phyloP scores from a whole-genome alignment of 2,797 vertebrate species.

The Pseudotriccus pelzelni region DNA sequence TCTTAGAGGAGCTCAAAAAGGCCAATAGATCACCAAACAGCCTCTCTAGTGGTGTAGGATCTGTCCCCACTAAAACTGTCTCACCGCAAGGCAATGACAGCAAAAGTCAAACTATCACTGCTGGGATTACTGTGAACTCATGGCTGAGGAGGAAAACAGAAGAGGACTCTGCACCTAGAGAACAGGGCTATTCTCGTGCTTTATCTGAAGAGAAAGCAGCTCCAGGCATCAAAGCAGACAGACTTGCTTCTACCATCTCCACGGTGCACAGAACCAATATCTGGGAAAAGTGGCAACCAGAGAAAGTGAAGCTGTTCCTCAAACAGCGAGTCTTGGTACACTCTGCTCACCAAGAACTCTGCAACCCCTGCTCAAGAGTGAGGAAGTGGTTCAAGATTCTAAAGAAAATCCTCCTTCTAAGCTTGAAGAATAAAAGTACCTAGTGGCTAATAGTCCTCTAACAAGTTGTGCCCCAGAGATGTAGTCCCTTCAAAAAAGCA shows the following conservation, averaged over 20 bases:
- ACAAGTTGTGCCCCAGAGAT: neutral
- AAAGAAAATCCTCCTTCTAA: neutral
- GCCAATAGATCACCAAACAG: neutral
- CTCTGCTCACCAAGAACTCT: neutral
- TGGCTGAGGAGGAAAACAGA: neutral
- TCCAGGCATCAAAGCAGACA: neutral
- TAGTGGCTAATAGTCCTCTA: neutral
- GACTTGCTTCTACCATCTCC: neutral
- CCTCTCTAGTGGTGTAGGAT: neutral
- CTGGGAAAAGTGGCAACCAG: neutral
- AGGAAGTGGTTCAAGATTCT: neutral
- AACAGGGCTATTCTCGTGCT: neutral
- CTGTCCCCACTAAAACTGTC: neutral
- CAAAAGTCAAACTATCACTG: neutral
- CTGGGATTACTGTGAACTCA: neutral
- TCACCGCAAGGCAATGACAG: neutral
- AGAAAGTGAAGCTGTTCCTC: neutral
- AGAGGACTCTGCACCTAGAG: neutral
- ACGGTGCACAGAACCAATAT: neutral
- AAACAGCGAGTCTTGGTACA: neutral
- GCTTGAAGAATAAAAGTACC: neutral
- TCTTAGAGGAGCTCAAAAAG: neutral
- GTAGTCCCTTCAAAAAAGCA: neutral
- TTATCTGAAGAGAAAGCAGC: neutral
- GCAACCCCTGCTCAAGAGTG: neutral